Evolutionary conservation across 2,113 vertebrate species (phyloP).

Genomic region (Sus scrofa): DNA sequence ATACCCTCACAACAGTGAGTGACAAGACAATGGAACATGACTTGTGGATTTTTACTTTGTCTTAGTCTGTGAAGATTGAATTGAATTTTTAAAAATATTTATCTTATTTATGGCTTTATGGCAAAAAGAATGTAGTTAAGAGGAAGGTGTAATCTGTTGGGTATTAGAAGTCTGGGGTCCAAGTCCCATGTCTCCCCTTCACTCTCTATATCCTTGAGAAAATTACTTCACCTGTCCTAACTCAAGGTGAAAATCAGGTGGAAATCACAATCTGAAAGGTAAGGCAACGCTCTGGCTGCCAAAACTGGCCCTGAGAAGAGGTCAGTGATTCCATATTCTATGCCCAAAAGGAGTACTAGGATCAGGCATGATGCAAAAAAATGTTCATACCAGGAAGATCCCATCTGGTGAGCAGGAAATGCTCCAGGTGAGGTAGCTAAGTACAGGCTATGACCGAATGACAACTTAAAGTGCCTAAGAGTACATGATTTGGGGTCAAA

Average conservation of each 20-base stretch:
- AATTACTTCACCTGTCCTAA: neutral
- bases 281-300: neutral
- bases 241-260: neutral
- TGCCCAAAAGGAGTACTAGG: neutral
- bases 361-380: neutral
- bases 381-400: neutral
- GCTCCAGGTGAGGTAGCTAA: neutral
- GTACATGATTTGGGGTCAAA: neutral
- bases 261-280: neutral
- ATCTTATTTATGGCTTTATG: neutral
- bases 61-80: neutral
- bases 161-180: neutral
- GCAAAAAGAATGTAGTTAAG: neutral
- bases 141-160: neutral
- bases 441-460: neutral
- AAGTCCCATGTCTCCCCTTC: neutral
- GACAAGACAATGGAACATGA: neutral
- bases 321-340: neutral
- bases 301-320: neutral
- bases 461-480: neutral
- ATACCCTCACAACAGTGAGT: neutral
- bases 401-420: neutral
- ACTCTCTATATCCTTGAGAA: neutral
- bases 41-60: neutral
- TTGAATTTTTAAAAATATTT: neutral